Evolutionary conservation across 2,113 vertebrate species (phyloP).

Genomic region (Lethenteron reissneri): DNA sequence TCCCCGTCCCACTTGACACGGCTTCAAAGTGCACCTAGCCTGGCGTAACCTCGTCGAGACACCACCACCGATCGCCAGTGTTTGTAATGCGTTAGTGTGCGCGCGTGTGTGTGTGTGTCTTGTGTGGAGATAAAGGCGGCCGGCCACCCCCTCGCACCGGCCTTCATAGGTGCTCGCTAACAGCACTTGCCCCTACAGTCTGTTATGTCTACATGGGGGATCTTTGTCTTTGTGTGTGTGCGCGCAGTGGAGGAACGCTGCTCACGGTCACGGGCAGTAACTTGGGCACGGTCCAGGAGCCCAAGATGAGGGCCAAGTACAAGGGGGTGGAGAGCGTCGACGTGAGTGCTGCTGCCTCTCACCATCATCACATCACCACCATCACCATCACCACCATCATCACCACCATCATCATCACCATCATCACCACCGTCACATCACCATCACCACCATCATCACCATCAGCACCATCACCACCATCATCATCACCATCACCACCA

Average conservation of each 20-base stretch:
- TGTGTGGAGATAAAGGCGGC: too few relatives aligned
- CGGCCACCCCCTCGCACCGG: too few relatives aligned
- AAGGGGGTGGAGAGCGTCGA: slow-evolving; percentile 66
- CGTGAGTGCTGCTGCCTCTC: slow-evolving; percentile 29
- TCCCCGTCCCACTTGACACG: too few relatives aligned
- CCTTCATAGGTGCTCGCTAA: too few relatives aligned
- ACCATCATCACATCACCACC: not conserved
- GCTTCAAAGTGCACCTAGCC: too few relatives aligned
- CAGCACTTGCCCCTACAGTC: not conserved
- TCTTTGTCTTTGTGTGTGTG: slow-evolving; percentile 6
- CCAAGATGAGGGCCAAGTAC: slow-evolving; percentile 80
- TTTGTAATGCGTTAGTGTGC: too few relatives aligned
- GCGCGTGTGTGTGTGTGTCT: too few relatives aligned
- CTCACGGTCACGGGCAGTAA: slow-evolving; percentile 77
- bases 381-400: not conserved
- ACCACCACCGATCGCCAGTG: too few relatives aligned
- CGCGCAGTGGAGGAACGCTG: slow-evolving; percentile 58
- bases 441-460: not conserved
- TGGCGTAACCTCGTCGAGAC: too few relatives aligned
- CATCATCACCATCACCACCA: not conserved
- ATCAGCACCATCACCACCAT: not conserved
- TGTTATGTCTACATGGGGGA: not conserved
- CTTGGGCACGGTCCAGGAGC: slow-evolving; percentile 85
- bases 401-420: not conserved
- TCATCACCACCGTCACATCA: not conserved